Percentiles rank a stretch among this genome's conserved stretches.
These are phyloP conservation scores for Anastrepha ludens DNA, from an alignment of 1,140 invertebrate genomes.

Conservation along the genomic window DNA sequence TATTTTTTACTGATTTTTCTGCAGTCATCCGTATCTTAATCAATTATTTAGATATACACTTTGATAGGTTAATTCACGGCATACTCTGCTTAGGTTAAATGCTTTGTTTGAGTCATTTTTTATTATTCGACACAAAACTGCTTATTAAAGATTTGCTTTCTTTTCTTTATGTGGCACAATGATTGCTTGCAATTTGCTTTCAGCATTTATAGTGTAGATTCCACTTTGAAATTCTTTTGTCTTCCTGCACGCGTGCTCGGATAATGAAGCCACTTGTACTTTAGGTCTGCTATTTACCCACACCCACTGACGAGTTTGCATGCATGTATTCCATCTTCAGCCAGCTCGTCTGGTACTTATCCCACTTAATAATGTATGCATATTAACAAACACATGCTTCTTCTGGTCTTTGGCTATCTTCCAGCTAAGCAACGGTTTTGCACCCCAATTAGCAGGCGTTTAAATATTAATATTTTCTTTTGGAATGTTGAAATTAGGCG, in stretches of 20 bases:
- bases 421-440: not conserved
- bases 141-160: slow-evolving; percentile 25
- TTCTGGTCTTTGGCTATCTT: not conserved
- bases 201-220: not conserved
- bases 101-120: no score
- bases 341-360: not conserved
- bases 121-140: not conserved
- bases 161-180: not conserved
- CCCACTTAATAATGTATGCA: not conserved
- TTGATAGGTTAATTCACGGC: no score
- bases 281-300: not conserved
- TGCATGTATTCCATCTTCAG: not conserved
- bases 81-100: no score
- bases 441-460: slow-evolving; percentile 39
- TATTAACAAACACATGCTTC: not conserved
- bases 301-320: not conserved
- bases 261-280: slow-evolving; percentile 29
- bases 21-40: no score
- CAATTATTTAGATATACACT: no score
- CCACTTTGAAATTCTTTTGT: slow-evolving; percentile 25
- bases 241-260: not conserved
- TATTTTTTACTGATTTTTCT: no score
- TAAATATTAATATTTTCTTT: slow-evolving; percentile 42
- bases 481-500: not conserved
- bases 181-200: not conserved